Base-by-base conservation (phyloP, 2,113 vertebrate species). In the Antechinus stuartii region DNA sequence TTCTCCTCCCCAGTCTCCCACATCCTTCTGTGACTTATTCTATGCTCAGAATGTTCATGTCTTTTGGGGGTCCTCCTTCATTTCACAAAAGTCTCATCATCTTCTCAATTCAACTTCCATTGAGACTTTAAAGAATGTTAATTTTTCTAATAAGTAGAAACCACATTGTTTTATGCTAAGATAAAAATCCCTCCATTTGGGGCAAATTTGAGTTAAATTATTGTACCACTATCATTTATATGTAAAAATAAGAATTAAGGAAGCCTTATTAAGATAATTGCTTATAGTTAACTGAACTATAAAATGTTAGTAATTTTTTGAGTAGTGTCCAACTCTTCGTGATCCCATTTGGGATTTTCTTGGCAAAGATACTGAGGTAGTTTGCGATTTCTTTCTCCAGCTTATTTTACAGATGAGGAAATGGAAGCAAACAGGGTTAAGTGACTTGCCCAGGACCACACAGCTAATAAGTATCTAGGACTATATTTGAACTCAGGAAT, bases 31-130 rank as follows among this genome's bases (percentile, higher is more conserved):
- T 56, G 6, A 47, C n/a, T 95, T 25, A 11, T 93, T 94, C 95
- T 95, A 0, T 0, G 47, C 90, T 54, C 93, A 55, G 90, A 92
- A 27, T 54, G 90, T 24, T 50, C 42, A 26, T 90, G 57, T 53
- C 91, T 92, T 96, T 94, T 96, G 93, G 54, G 94, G 57, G 90
- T 94, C 76, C 68, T 26, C 12, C 90, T 53, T 94, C 5, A 11
- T 92, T 92, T 30, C 52, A 24, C 35, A 23, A 0, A 6, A 1
- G 30, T 30, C 90, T 90, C 93, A 84, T 84, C 23, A 7, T 84
- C 25, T 90, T 90, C 54, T 49, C 30, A 56, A 35, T 42, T 90
- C 49, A 95, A 92, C 22, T 68, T 5, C 92, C n/a, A 94, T n/a
- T 84, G 91, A 84, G 19, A 84, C 35, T 84, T 84, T 84, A 84